Evolutionary conservation across 2,797 vertebrate genomes (phyloP).

Genomic region (Potorous gilbertii): DNA sequence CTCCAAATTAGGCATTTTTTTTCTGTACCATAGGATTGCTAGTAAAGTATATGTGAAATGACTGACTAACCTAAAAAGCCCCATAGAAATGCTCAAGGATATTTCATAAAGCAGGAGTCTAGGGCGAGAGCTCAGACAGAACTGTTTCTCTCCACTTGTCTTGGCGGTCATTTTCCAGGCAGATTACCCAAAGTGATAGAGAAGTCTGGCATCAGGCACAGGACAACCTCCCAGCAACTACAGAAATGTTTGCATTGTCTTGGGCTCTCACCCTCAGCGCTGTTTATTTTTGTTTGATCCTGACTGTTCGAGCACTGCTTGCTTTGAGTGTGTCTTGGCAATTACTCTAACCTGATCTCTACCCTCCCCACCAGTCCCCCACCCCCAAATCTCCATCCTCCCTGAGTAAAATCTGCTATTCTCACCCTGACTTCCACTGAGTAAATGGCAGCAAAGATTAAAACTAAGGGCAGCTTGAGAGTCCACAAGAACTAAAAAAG

Average conservation of each 20-base stretch:
- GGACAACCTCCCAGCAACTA: neutral
- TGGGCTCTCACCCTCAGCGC: neutral
- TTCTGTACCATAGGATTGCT: too few relatives aligned
- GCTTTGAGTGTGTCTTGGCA: conserved; percentile 20
- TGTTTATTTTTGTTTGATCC: conserved; percentile 20
- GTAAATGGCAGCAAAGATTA: conserved; percentile 55
- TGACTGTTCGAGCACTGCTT: neutral
- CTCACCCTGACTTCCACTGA: conserved; percentile 9
- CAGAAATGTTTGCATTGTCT: conserved; percentile 1
- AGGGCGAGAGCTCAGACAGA: neutral
- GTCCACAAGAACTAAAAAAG: conserved; percentile 64
- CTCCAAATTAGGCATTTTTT: too few relatives aligned
- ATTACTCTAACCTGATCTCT: conserved; percentile 20
- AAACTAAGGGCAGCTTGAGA: conserved; percentile 61
- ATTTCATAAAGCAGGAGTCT: too few relatives aligned
- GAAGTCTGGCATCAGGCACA: conserved; percentile 7
- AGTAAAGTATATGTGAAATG: too few relatives aligned
- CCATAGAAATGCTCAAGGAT: too few relatives aligned
- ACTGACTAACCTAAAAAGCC: too few relatives aligned
- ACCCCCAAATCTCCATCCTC: conserved; percentile 32
- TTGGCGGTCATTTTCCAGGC: neutral
- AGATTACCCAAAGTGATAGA: neutral
- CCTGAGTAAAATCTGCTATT: conserved; percentile 38
- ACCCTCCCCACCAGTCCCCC: neutral
- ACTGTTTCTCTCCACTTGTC: neutral